These are phyloP conservation scores for Nymphalis c-album DNA, from an alignment of 2,888 invertebrate species.

Conservation along the genomic window DNA sequence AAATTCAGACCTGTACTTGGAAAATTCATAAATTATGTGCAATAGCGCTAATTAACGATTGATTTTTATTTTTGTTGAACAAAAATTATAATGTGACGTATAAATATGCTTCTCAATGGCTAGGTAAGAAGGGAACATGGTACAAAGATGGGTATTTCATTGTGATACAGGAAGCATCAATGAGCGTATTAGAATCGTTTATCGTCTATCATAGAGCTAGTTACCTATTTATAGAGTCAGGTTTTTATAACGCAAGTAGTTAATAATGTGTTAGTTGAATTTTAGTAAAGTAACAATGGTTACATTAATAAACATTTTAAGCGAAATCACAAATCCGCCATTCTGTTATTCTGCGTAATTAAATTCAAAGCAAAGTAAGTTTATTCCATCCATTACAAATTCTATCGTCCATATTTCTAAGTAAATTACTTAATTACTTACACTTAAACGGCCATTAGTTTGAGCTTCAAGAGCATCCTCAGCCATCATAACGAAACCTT, in stretches of 20 bases:
- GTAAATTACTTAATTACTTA: slow-evolving; percentile 46
- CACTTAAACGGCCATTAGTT: slow-evolving; percentile 54
- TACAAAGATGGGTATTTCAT: slow-evolving; percentile 13
- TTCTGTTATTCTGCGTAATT: neutral
- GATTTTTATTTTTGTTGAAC: neutral
- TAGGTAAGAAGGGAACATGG: neutral
- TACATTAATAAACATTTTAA: neutral
- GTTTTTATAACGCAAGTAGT: neutral
- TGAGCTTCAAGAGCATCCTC: slow-evolving; percentile 68
- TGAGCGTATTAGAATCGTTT: slow-evolving; percentile 27
- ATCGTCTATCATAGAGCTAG: slow-evolving; percentile 19
- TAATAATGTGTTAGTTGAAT: too few species aligned
- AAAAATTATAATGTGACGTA: slow-evolving; percentile 3
- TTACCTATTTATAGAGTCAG: slow-evolving; percentile 12
- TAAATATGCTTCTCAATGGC: neutral
- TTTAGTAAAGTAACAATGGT: neutral
- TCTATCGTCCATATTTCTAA: slow-evolving; percentile 20
- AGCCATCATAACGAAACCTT: slow-evolving; percentile 49
- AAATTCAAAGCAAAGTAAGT: neutral
- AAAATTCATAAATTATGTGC: neutral
- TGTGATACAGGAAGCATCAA: slow-evolving; percentile 34
- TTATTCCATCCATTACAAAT: slow-evolving; percentile 9
- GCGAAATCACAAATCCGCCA: neutral
- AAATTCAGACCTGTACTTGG: too few species aligned
- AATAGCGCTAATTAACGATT: neutral